These are phyloP conservation scores for Cryptosula pallasiana DNA, from an alignment of 2,888 invertebrate genomes.

Conservation along the genomic window DNA sequence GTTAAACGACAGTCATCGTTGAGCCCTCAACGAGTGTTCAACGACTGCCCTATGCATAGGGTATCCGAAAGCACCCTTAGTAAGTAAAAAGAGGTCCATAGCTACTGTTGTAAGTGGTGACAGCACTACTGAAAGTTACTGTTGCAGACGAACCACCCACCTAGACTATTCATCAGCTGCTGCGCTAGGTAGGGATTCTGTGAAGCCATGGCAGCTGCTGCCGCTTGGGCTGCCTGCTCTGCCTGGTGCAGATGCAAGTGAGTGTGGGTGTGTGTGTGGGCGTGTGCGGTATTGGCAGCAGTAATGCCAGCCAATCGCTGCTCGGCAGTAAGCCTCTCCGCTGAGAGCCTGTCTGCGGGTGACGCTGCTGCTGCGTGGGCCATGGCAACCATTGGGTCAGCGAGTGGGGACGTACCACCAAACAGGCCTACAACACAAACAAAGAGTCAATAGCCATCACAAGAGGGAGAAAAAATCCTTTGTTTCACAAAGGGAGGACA, in stretches of 20 bases:
- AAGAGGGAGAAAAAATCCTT: no score
- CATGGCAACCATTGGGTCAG: not conserved
- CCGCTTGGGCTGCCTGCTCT: slow-evolving; percentile 23
- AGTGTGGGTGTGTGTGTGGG: slow-evolving; percentile 25
- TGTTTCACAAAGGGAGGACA: no score
- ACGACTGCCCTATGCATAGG: no score
- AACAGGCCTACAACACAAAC: not conserved
- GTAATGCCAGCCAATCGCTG: slow-evolving; percentile 2
- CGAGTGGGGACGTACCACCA: not conserved
- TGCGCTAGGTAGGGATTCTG: slow-evolving; percentile 10
- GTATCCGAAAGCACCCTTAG: no score
- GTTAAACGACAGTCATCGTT: no score
- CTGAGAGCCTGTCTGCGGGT: not conserved
- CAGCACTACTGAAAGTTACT: no score
- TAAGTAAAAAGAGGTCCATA: no score
- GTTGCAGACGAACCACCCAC: not conserved
- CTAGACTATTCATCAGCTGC: not conserved
- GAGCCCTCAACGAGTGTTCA: no score
- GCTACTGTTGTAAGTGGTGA: no score
- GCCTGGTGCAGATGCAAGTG: slow-evolving; percentile 25
- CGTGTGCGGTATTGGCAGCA: slow-evolving; percentile 3
- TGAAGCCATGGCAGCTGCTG: slow-evolving; percentile 7
- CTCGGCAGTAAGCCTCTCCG: slow-evolving; percentile 4
- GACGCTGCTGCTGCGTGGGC: not conserved
- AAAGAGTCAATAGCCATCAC: no score